Evolutionary conservation across 2,113 vertebrate species (phyloP).

Genomic region (Marmota flaviventris): DNA sequence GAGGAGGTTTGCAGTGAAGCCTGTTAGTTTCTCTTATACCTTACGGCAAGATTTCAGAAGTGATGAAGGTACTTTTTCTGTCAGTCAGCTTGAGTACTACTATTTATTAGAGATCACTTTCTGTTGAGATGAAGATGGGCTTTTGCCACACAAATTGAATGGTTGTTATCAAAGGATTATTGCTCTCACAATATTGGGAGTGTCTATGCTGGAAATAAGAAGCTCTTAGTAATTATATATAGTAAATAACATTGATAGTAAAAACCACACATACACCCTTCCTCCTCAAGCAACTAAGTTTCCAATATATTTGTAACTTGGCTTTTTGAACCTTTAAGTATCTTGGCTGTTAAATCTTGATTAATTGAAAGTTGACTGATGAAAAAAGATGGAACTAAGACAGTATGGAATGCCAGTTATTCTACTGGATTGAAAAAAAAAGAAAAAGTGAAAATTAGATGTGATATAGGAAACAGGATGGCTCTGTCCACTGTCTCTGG

Average conservation of each 20-base stretch:
- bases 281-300: background rate
- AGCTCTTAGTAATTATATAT: background rate
- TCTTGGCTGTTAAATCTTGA: slow-evolving; percentile 26
- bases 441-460: slow-evolving; percentile 23
- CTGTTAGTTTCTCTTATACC: background rate
- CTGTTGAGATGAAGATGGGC: slow-evolving; percentile 23
- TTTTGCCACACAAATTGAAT: slow-evolving; percentile 35
- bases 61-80: background rate
- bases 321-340: slow-evolving; percentile 24
- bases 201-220: slow-evolving; percentile 5
- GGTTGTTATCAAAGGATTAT: slow-evolving; percentile 26
- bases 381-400: slow-evolving; percentile 20
- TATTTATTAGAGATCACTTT: background rate
- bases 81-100: background rate
- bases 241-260: slow-evolving; percentile 14
- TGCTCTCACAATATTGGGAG: slow-evolving; percentile 4
- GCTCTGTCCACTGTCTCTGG: background rate
- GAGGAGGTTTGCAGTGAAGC: background rate
- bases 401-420: background rate
- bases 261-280: background rate
- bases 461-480: background rate
- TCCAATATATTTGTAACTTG: background rate
- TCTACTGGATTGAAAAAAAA: background rate
- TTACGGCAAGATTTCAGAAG: background rate
- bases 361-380: slow-evolving; percentile 13